phyloP scores from a whole-genome alignment of 2,888 invertebrate genomes.

The Ferdinandea cuprea region DNA sequence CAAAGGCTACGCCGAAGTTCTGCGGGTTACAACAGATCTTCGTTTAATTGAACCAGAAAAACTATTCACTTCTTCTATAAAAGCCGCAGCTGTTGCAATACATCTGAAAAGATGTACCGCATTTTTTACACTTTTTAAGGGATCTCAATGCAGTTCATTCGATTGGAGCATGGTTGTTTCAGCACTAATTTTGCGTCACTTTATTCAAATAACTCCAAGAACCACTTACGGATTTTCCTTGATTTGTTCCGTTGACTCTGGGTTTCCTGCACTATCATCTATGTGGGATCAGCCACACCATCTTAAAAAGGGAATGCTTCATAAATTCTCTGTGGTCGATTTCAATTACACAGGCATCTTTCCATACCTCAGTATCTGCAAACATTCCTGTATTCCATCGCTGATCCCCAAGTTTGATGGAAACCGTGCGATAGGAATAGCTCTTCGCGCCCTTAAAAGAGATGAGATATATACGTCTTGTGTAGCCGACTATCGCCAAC shows the following conservation, averaged over 20 bases:
- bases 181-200: slow-evolving; percentile 88
- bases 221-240: slow-evolving; percentile 86
- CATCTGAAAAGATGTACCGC: slow-evolving; percentile 87
- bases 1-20: slow-evolving; percentile 73
- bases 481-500: slow-evolving; percentile 89
- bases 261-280: slow-evolving; percentile 74
- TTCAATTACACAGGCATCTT: slow-evolving; percentile 91
- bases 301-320: slow-evolving; percentile 77
- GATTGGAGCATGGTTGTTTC: slow-evolving; percentile 85
- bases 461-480: slow-evolving; percentile 94
- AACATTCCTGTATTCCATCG: slow-evolving; percentile 95
- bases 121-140: slow-evolving; percentile 85
- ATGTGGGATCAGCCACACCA: slow-evolving; percentile 78
- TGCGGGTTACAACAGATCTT: slow-evolving; percentile 86
- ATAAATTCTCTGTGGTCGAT: slow-evolving; percentile 79
- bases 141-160: slow-evolving; percentile 76
- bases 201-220: slow-evolving; percentile 91
- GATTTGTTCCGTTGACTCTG: slow-evolving; percentile 46
- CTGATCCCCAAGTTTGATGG: slow-evolving; percentile 90
- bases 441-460: slow-evolving; percentile 85
- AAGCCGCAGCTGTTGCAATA: slow-evolving; percentile 86
- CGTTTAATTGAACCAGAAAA: slow-evolving; percentile 87
- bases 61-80: slow-evolving; percentile 88
- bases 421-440: slow-evolving; percentile 88
- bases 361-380: slow-evolving; percentile 94